Evolutionary conservation across 2,113 vertebrate genomes (phyloP), one percentile per base, ranked within the genome.

Genomic region (Sardina pilchardus): DNA sequence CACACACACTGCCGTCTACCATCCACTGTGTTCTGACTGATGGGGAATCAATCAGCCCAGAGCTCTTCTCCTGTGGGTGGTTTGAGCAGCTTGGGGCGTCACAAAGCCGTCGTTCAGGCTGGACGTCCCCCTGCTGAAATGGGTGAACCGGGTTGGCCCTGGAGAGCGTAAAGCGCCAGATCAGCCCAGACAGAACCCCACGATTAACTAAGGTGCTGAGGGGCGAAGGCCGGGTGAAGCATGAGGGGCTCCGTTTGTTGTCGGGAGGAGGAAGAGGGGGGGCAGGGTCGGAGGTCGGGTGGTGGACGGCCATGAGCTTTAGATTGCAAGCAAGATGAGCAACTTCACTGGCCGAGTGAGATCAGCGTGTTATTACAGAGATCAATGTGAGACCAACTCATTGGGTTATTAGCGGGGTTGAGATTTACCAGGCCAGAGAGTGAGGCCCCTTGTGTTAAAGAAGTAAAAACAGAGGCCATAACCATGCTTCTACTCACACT

Each of bases 31-130:
- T 36, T 10, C 34, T 16, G 30, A 17, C 71, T 16, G 71, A 78
- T 16, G 12, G 24, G 63, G 63, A 67, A 26, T 30, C n/a, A 30
- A 67, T n/a, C 10, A 78, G 4, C 71, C 30, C 71, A 17, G 71
- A 3, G 34, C 71, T 36, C 34, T 12, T 71, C 30, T 78, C 26
- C 71, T 78, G 16, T 78, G 14, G 91, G 90, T 83, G 86, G 90
- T 89, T 93, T 93, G 92, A 94, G 92, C 85, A 86, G 90, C 90
- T 92, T 92, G 91, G 90, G 89, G 92, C n/a, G 92, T 94, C 91
- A 92, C 91, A 87, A 91, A 93, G 87, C 87, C 92, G 89, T 92
- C 90, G 86, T 88, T 94, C 91, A 91, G 91, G 89, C 88, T 90
- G 89, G 88, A 91, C 90, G 89, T 89, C 88, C 91, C 87, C 90